A percentile compares a stretch with the other conserved stretches of the same genome.
Evolutionary conservation across 2,888 invertebrate genomes (phyloP).

Genomic region (Drosophila greeni): DNA sequence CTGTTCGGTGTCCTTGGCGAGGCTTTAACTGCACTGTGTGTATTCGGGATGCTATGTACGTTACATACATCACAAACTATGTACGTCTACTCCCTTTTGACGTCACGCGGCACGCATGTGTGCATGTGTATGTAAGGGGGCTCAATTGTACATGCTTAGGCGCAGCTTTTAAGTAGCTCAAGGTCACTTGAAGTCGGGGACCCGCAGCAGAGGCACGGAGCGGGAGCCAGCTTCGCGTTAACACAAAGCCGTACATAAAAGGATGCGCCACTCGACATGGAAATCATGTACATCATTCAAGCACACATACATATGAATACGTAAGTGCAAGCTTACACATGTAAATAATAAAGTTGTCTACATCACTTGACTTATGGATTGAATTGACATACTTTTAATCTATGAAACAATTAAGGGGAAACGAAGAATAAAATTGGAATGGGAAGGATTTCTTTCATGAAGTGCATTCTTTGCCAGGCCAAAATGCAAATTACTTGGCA

Average conservation of each 20-base stretch:
- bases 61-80: conserved; percentile 7
- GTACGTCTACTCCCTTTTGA: conserved; percentile 51
- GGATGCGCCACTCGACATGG: background rate
- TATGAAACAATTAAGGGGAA: background rate
- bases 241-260: conserved; percentile 11
- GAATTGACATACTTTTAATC: conserved; percentile 24
- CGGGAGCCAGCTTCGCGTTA: conserved; percentile 6
- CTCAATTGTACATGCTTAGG: conserved; percentile 28
- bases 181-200: conserved; percentile 52
- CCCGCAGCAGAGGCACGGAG: conserved; percentile 13
- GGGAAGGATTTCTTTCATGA: background rate
- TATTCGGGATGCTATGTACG: conserved; percentile 25
- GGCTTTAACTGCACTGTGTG: conserved; percentile 32
- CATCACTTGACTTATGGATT: conserved; percentile 9
- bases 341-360: conserved; percentile 21
- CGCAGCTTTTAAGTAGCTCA: conserved; percentile 57
- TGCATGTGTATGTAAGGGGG: conserved; percentile 13
- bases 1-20: conserved; percentile 30
- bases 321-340: conserved; percentile 3
- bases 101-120: conserved; percentile 46
- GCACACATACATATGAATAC: background rate
- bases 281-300: background rate
- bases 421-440: background rate
- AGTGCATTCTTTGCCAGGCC: background rate
- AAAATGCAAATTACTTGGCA: conserved; percentile 7